A percentile compares a stretch with the other conserved stretches of the same genome.
Evolutionary conservation across 2,113 vertebrate genomes (phyloP).

Genomic region (Abramis brama): DNA sequence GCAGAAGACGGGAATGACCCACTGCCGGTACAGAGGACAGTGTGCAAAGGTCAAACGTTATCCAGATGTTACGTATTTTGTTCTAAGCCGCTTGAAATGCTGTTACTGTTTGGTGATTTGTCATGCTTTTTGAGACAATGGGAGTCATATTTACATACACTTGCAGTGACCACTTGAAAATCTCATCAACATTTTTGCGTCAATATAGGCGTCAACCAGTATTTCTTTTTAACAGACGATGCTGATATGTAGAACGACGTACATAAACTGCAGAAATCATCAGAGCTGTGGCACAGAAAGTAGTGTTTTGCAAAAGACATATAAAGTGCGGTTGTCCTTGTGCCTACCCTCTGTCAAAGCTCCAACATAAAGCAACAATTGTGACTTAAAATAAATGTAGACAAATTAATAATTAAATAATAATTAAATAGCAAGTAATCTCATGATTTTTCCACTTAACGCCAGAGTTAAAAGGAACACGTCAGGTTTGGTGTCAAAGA

Average conservation of each 20-base stretch:
- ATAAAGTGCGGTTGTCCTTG: too few species aligned
- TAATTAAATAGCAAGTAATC: background rate
- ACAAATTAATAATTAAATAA: background rate
- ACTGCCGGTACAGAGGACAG: background rate
- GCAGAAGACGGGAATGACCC: constrained; percentile 24
- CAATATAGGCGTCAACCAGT: background rate
- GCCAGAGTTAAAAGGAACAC: background rate
- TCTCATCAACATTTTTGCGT: background rate
- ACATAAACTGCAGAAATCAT: background rate
- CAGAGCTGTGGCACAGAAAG: background rate
- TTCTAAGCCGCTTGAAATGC: constrained; percentile 32
- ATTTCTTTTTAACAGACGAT: constrained; percentile 7
- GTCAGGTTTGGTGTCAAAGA: too few species aligned
- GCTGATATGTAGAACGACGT: background rate
- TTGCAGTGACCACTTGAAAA: background rate
- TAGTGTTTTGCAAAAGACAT: background rate
- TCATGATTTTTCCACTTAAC: background rate
- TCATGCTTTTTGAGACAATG: constrained; percentile 17
- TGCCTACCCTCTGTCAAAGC: too few species aligned
- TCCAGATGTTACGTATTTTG: constrained; percentile 41
- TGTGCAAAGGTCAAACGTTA: constrained; percentile 10
- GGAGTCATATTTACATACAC: constrained; percentile 3
- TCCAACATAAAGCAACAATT: too few species aligned
- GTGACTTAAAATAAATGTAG: too few species aligned
- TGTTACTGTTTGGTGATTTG: constrained; percentile 32